phyloP scores from a whole-genome alignment of 2,797 vertebrate genomes.

The Urocyon cinereoargenteus region DNA sequence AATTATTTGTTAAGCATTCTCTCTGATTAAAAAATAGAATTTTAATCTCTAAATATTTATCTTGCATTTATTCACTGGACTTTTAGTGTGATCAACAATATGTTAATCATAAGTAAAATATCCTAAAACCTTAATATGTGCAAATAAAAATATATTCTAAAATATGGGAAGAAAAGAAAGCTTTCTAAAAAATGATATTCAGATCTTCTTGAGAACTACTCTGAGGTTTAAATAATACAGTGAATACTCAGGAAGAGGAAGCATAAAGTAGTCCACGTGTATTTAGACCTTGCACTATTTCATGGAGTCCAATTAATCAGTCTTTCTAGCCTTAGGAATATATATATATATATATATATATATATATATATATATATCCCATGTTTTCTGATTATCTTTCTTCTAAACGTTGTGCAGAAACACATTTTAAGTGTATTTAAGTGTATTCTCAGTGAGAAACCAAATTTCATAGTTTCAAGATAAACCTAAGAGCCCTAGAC shows the following conservation, averaged over 20 bases:
- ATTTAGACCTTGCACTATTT: neutral
- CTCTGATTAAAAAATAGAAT: conserved; percentile 55
- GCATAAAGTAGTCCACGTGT: neutral
- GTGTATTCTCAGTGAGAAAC: neutral
- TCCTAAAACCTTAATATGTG: conserved; percentile 14
- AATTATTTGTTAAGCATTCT: neutral
- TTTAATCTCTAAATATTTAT: conserved; percentile 46
- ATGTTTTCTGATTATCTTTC: conserved; percentile 17
- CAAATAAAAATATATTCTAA: neutral
- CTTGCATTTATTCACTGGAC: conserved; percentile 11
- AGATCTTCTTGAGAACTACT: conserved; percentile 46
- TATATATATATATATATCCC: neutral
- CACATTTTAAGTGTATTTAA: neutral
- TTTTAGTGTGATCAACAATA: conserved; percentile 9
- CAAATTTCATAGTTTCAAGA: conserved; percentile 40
- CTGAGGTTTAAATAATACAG: neutral
- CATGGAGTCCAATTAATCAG: neutral
- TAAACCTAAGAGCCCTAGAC: neutral
- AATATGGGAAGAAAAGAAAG: neutral
- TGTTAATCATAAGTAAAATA: conserved; percentile 23
- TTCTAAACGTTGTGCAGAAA: conserved; percentile 51
- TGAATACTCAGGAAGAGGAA: conserved; percentile 6
- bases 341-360: neutral
- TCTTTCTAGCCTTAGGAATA: neutral
- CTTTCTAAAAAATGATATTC: neutral